A percentile compares a stretch with the other conserved stretches of the same genome.
Conservation (phyloP, 2,888 invertebrate species). For the Tetramorium bicarinatum region DNA sequence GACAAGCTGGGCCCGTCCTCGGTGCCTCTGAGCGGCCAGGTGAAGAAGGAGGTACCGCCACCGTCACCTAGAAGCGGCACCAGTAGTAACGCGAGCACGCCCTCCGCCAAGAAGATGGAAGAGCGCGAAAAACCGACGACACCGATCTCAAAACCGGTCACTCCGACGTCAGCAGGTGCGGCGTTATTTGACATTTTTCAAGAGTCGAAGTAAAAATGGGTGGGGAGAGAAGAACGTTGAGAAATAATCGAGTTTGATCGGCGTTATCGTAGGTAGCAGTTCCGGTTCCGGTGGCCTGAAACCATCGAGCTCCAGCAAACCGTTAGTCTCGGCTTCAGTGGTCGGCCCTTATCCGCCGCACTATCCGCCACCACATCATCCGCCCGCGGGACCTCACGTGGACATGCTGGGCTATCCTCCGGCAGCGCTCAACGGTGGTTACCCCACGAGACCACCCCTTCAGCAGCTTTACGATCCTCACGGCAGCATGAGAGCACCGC, state of each 20-base stretch:
- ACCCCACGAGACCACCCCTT: slow-evolving; percentile 89
- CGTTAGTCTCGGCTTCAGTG: slow-evolving; percentile 85
- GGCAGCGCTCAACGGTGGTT: slow-evolving; percentile 89
- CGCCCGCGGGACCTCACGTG: slow-evolving; percentile 85
- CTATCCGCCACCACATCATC: slow-evolving; percentile 85
- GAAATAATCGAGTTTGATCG: neutral
- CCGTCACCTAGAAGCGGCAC: slow-evolving; percentile 90
- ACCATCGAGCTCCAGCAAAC: slow-evolving; percentile 87
- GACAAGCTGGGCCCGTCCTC: slow-evolving; percentile 89
- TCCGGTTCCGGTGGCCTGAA: slow-evolving; percentile 87
- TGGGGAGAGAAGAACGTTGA: neutral
- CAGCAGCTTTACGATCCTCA: slow-evolving; percentile 91
- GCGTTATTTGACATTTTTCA: neutral
- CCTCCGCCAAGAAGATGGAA: slow-evolving; percentile 94
- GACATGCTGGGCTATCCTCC: slow-evolving; percentile 87
- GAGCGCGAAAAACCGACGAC: slow-evolving; percentile 94
- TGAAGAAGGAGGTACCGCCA: slow-evolving; percentile 90
- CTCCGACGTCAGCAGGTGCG: slow-evolving; percentile 91
- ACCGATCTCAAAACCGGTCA: slow-evolving; percentile 96
- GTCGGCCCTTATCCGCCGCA: slow-evolving; percentile 85
- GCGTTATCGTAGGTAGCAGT: slow-evolving; percentile 84
- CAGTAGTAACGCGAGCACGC: slow-evolving; percentile 96
- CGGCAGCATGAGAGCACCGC: slow-evolving; percentile 90
- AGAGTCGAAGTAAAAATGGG: neutral
- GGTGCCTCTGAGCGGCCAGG: slow-evolving; percentile 81